Base-by-base conservation (phyloP, 1,140 invertebrate genomes). In the Brachionus angularis region DNA sequence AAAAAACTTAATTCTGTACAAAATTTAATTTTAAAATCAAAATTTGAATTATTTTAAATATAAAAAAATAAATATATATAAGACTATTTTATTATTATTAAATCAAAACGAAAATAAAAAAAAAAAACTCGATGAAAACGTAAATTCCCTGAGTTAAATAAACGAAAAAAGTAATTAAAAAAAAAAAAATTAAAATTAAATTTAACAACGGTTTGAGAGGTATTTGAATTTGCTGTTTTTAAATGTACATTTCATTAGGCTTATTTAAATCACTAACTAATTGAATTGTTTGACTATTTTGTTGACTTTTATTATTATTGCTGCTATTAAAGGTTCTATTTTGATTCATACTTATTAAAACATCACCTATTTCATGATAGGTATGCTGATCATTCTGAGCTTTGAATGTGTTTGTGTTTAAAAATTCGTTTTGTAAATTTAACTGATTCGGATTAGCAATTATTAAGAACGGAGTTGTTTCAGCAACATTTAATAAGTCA, bases 381-480 rank as follows among this genome's bases (percentile, higher is more conserved):
- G 53, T 58, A 42, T 58, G 53, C 39, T 58, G 53, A 58, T 34
- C n/a, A n/a, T n/a, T n/a, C n/a, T n/a, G n/a, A n/a, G n/a, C n/a
- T n/a, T n/a, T n/a, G n/a, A n/a, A n/a, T n/a, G n/a, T n/a, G n/a
- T n/a, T n/a, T 42, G 16, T 55, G 27, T 55, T 58, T 31, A n/a
- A 39, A 39, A 34, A 58, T 34, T 58, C 36, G 53, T 18, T 58
- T 34, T 7, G 53, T 31, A 18, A 58, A 12, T 39, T 58, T 58
- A 21, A 42, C 53, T 23, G 23, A 18, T 18, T 55, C n/a, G n/a
- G 52, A 29, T 55, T 55, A 0, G 52, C 21, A 16, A 55, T 8
- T 23, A 58, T 58, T 25, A 58, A 58, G 23, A 58, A 58, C 16
- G 53, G 53, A 1, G 53, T 58, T 36, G 53, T 39, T n/a, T 58